These are phyloP conservation scores for Tichodroma muraria DNA, from an alignment of 2,113 vertebrate genomes.

Conservation along the genomic window DNA sequence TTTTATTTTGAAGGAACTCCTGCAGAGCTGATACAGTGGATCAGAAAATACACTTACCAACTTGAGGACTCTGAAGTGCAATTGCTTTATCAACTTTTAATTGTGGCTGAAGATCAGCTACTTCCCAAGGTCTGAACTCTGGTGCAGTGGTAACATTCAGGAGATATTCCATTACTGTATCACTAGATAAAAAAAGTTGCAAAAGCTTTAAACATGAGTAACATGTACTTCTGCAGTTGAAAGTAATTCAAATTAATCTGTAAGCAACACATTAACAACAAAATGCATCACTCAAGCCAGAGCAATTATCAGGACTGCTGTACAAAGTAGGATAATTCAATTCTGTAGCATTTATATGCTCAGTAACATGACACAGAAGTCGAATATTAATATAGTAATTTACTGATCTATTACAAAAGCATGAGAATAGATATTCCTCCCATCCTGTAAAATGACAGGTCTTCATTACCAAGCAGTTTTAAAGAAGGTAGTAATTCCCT, in stretches of 20 bases:
- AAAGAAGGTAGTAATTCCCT: not conserved
- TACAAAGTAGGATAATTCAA: not conserved
- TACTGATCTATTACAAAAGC: not conserved
- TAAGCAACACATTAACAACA: not conserved
- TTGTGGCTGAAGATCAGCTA: constrained; percentile 75
- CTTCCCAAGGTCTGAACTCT: constrained; percentile 93
- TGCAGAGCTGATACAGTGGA: not conserved
- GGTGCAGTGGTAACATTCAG: constrained; percentile 95
- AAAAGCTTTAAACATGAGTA: not conserved
- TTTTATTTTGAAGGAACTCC: not conserved
- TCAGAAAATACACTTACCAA: constrained; percentile 70
- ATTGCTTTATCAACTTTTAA: constrained; percentile 81
- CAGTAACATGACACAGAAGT: not conserved
- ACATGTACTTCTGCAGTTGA: not conserved
- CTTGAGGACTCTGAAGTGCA: constrained; percentile 81
- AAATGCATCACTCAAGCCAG: not conserved
- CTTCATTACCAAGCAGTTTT: not conserved
- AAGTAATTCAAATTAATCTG: not conserved
- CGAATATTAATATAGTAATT: not conserved
- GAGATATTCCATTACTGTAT: constrained; percentile 95
- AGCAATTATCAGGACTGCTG: not conserved
- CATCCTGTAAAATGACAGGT: not conserved
- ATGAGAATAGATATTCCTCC: not conserved
- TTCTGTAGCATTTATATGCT: not conserved
- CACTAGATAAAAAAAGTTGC: constrained; percentile 65